Base-by-base conservation (phyloP, 2,888 invertebrate genomes). In the Abrostola tripartita region DNA sequence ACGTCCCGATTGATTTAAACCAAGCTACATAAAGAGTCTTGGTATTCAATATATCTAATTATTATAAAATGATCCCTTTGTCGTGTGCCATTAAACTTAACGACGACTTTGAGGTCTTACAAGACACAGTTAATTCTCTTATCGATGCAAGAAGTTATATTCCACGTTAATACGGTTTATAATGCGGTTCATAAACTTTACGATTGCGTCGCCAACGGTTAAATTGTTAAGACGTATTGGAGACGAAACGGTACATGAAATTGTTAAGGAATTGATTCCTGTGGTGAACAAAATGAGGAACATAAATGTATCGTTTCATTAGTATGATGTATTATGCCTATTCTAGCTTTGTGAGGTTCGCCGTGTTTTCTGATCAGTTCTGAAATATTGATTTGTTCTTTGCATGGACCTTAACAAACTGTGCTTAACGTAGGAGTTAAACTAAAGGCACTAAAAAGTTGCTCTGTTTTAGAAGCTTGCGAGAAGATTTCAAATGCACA, bases 131-230 rank as follows among this genome's bases (percentile, higher is more conserved):
- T 58, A 41, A 65, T 65, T 61, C 66, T 61, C 49, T 59, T 24
- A 71, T 11, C 52, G 52, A 59, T 49, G 49, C 24, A 24, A 54
- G 14, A 57, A 49, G 38, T 57, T 58, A 61, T 50, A 51, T n/a
- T 44, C 37, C 7, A 52, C 47, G 66, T 71, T 53, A 44, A 71
- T 49, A 36, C 44, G 14, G 44, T 51, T 36, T 44, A 58, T 47
- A 71, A 50, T 59, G 37, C 9, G 52, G 61, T 59, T 57, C 50
- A 69, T 59, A 40, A 54, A 65, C 63, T 63, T 61, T 61, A 71
- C 52, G 24, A 52, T 35, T 10, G 12, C 44, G 44, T 24, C 44
- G 44, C 14, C 44, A 24, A 47, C 36, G 50, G 55, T 59, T 61
- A 58, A 66, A 71, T 58, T 65, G 61, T 65, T 58, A 12, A 65